Base-by-base conservation (phyloP, 1,140 invertebrate genomes). In the Zelostemma sp. region DNA sequence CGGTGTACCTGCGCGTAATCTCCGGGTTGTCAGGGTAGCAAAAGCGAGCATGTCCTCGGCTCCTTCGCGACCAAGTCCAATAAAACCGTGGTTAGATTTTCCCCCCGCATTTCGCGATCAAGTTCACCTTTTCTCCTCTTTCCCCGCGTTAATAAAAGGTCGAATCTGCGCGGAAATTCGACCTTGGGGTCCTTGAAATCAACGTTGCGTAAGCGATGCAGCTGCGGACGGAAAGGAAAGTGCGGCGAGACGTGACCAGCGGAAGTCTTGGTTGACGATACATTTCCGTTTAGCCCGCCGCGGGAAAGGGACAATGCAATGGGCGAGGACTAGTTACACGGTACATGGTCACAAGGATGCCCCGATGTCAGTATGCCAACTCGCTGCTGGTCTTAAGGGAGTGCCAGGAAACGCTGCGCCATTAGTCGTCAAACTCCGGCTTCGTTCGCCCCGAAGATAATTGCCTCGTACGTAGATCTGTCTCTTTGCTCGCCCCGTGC, bases 401-500 rank as follows among this genome's bases (percentile, higher is more conserved):
- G 76, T 74, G 79, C 69, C 76, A 81, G 80, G 80, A 81, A 81
- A 72, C 75, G 67, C 55, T 50, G 59, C 45, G 76, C 76, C 75
- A 81, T 80, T 81, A 81, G 74, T 67, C 60, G 66, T 53, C 72
- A 72, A 80, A 80, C 77, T 79, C 64, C 64, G 72, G 70, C 74
- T 70, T 73, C 71, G 74, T 69, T 72, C 72, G 64, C 72, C 73
- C 74, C 57, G 75, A 80, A 75, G 77, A 82, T 81, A 81, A 80
- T 80, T 83, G 73, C 78, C 63, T 72, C 66, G 70, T 75, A 75
- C 74, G 81, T 80, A 78, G 76, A 74, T 74, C 73, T 70, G 74
- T 73, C 74, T 71, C 51, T 73, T 78, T 73, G 55, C 63, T 63
- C 62, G 60, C 60, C 60, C 48, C 47, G 56, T 46, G 62, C 56